Evolutionary conservation across 2,113 vertebrate species (phyloP).

Genomic region (Muscicapa adusta): DNA sequence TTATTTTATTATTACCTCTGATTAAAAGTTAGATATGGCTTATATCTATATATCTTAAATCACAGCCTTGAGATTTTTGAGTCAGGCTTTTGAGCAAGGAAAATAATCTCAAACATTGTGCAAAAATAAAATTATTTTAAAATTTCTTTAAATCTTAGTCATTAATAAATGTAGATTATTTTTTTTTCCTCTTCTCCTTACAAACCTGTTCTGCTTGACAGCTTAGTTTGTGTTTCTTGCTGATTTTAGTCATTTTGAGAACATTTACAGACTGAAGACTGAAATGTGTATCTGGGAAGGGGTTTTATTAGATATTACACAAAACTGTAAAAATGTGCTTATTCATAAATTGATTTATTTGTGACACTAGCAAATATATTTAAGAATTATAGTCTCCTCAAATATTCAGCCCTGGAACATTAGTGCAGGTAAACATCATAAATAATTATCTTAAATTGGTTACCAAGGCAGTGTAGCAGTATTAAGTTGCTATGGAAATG

Average conservation of each 20-base stretch:
- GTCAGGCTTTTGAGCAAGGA: neutral
- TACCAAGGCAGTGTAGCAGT: constrained; percentile 35
- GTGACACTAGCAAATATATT: neutral
- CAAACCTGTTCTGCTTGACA: neutral
- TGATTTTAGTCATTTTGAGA: neutral
- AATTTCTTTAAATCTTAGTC: neutral
- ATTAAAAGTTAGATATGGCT: neutral
- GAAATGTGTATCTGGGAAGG: neutral
- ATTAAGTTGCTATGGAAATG: constrained; percentile 58
- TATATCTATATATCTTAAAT: neutral
- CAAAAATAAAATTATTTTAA: neutral
- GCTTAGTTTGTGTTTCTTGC: neutral
- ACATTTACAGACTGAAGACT: neutral
- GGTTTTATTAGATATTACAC: neutral
- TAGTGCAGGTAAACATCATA: constrained; percentile 37
- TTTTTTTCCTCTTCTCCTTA: rapidly evolving
- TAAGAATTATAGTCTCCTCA: neutral
- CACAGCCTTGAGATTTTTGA: neutral
- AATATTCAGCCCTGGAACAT: constrained; percentile 20
- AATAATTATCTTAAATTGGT: constrained; percentile 55
- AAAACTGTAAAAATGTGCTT: neutral
- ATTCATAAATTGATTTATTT: constrained; percentile 18
- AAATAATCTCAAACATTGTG: neutral
- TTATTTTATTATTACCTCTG: neutral
- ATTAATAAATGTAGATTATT: neutral